A percentile compares a stretch with the other conserved stretches of the same genome.
Conservation (phyloP, 2,797 vertebrate species). For the Lepilemur ruficaudatus region DNA sequence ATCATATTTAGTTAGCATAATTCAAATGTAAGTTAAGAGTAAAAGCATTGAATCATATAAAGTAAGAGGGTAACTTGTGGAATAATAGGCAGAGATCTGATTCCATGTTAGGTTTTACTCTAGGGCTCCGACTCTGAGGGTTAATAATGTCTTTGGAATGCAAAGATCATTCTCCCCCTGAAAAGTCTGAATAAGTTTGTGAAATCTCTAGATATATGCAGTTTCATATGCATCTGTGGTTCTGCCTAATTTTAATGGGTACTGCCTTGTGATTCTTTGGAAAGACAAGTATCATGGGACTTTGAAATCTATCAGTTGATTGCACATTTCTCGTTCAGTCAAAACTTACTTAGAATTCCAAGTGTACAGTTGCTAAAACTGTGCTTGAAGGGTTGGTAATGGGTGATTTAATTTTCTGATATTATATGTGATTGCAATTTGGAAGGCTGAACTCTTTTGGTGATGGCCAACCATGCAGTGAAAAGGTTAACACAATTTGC, state of each 20-base stretch:
- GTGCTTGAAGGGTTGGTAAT: slow-evolving; percentile 41
- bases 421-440: slow-evolving; percentile 55
- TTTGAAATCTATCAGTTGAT: slow-evolving; percentile 61
- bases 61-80: not conserved
- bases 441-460: slow-evolving; percentile 54
- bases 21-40: not conserved
- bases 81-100: not conserved
- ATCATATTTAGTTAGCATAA: not conserved
- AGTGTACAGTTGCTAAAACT: slow-evolving; percentile 52
- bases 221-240: slow-evolving; percentile 13
- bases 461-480: slow-evolving; percentile 41
- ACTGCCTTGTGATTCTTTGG: slow-evolving; percentile 47
- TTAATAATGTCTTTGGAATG: not conserved
- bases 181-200: not conserved
- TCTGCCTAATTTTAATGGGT: slow-evolving; percentile 53
- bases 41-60: not conserved
- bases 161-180: not conserved
- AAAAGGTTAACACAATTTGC: slow-evolving; percentile 60
- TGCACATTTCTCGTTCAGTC: slow-evolving; percentile 54
- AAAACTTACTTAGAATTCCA: slow-evolving; percentile 60
- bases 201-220: not conserved
- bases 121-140: not conserved
- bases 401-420: slow-evolving; percentile 55
- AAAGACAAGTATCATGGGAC: slow-evolving; percentile 42
- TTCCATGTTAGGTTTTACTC: not conserved